Percentiles rank a stretch among this genome's conserved stretches.
Evolutionary conservation across 1,140 invertebrate genomes (phyloP).

Genomic region (Armadillidium nasatum): DNA sequence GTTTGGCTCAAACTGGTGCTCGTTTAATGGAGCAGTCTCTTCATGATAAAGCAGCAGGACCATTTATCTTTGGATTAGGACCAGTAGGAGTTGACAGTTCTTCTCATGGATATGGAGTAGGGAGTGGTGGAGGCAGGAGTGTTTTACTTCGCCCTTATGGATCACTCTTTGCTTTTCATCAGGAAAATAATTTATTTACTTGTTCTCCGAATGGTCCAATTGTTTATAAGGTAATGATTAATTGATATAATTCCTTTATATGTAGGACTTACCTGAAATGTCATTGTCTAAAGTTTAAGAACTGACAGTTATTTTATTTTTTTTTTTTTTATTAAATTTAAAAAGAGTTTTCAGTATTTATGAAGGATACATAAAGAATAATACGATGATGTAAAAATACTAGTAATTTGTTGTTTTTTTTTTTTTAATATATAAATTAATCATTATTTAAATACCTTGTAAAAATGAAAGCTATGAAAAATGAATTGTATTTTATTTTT

Average conservation of each 20-base stretch:
- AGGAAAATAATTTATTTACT: conserved; percentile 21
- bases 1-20: conserved; percentile 17
- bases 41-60: conserved; percentile 24
- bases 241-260: too few species aligned
- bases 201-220: conserved; percentile 21
- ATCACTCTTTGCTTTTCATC: conserved; percentile 20
- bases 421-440: too few species aligned
- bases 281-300: too few species aligned
- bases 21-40: background rate
- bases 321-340: too few species aligned
- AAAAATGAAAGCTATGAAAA: too few species aligned
- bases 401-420: too few species aligned
- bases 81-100: background rate
- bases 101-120: background rate
- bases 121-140: conserved; percentile 5
- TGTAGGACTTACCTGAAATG: too few species aligned
- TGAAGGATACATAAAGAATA: too few species aligned
- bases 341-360: too few species aligned
- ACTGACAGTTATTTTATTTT: too few species aligned
- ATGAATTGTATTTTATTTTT: background rate
- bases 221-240: conserved; percentile 17
- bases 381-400: too few species aligned
- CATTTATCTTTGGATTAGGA: conserved; percentile 18
- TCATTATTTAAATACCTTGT: too few species aligned
- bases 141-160: conserved; percentile 24